Evolutionary conservation across 2,113 vertebrate species (phyloP).

Genomic region (Donacobius atricapilla): DNA sequence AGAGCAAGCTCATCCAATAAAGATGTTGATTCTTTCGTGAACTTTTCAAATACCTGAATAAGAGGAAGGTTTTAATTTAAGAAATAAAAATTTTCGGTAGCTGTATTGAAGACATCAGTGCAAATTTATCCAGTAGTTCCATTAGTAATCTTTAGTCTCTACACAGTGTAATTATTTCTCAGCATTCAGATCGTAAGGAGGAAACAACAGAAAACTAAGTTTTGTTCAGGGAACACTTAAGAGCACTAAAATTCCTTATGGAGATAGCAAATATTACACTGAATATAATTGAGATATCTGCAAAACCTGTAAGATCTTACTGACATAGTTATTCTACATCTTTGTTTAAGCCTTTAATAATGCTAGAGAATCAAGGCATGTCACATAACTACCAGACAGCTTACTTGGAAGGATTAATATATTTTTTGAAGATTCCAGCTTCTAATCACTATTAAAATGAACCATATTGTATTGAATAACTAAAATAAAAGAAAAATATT

Average conservation of each 20-base stretch:
- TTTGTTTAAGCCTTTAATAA: background rate
- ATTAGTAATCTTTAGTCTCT: background rate
- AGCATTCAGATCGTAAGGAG: background rate
- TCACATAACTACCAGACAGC: background rate
- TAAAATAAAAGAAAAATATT: background rate
- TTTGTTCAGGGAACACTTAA: background rate
- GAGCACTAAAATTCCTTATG: background rate
- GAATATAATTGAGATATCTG: background rate
- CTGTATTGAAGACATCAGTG: background rate
- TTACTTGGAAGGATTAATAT: background rate
- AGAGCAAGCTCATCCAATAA: slow-evolving; percentile 92
- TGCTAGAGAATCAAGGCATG: background rate
- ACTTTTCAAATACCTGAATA: slow-evolving; percentile 95
- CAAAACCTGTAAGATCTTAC: background rate
- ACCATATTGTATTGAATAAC: background rate
- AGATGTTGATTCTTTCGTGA: slow-evolving; percentile 95
- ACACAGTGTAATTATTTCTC: background rate
- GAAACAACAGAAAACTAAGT: background rate
- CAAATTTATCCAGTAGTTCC: background rate
- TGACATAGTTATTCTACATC: background rate
- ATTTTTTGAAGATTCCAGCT: background rate
- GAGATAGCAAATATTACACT: background rate
- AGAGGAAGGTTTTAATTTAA: background rate
- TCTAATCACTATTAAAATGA: background rate
- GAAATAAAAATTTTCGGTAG: background rate